Evolutionary conservation across 1,140 invertebrate genomes (phyloP), one percentile per base, ranked within the genome.

Genomic region (Sesamia nonagrioides): DNA sequence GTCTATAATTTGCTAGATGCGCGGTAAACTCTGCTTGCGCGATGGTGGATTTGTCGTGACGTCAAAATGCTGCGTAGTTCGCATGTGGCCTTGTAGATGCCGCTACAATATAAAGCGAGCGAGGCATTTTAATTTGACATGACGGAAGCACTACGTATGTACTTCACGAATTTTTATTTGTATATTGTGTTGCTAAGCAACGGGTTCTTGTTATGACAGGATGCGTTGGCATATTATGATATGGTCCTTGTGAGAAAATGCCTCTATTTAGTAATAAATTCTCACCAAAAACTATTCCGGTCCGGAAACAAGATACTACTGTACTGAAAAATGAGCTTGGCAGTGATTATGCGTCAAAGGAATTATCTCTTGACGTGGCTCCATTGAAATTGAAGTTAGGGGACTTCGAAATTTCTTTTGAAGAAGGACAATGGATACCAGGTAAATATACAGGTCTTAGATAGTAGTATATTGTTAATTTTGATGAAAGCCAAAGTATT

Each of bases 341-440:
- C 35, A 95, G 95, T 33, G 95, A 96, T 82, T 96, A 95, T 83
- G 95, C 96, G 33, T 95, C 96, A 40, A 95, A 95, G 74, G 96
- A 96, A 88, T 89, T 96, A 17, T 95, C 96, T 0, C 91, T 96
- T 5, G 96, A 97, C 35, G 79, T 96, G 42, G 94, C 95, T 18
- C 94, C 95, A 2, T 94, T 97, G 40, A 95, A 95, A 84, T 85
- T 97, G 69, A 95, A 95, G 79, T 87, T 97, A 60, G 96, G 96
- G 0, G 96, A 97, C 79, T 96, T 97, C 58, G 95, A 96, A 92
- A 84, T 96, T n/a, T 89, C 95, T 13, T 97, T 97, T 90, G 95
- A 96, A 81, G 95, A 96, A 74, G 97, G 96, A 18, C 93, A 95
- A 81, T 97, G 96, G 96, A 96, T 96, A 82, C 95, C 96, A 89